phyloP scores from a whole-genome alignment of 2,797 vertebrate genomes.

The Xenentodon cancila region DNA sequence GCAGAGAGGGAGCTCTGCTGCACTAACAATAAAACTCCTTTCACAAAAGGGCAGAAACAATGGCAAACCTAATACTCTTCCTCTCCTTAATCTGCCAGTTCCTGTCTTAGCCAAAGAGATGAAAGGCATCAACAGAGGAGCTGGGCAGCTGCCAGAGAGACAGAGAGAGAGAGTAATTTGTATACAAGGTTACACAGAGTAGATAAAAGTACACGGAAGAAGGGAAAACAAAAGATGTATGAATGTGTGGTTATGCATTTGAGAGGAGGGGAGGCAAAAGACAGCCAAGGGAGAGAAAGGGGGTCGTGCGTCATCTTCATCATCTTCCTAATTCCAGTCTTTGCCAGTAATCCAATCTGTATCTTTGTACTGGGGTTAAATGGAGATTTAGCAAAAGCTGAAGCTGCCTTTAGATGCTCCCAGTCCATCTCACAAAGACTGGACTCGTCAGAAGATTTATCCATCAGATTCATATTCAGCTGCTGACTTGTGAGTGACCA shows the following conservation, averaged over 20 bases:
- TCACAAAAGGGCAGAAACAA: constrained; percentile 62
- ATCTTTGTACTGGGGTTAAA: constrained; percentile 67
- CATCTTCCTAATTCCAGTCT: constrained; percentile 59
- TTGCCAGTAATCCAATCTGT: constrained; percentile 45
- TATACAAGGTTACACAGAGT: constrained; percentile 44
- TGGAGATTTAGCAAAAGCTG: constrained; percentile 60
- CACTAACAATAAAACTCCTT: constrained; percentile 43
- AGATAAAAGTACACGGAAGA: constrained; percentile 44
- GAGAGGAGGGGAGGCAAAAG: constrained; percentile 22
- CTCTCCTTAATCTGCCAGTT: constrained; percentile 65
- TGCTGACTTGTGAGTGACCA: constrained; percentile 54
- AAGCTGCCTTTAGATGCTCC: constrained; percentile 59
- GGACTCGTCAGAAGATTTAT: constrained; percentile 47
- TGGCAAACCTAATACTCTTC: constrained; percentile 59
- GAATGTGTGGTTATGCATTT: constrained; percentile 1
- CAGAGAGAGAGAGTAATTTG: constrained; percentile 21
- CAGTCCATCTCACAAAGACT: constrained; percentile 43
- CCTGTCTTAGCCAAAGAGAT: constrained; percentile 62
- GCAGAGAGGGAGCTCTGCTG: constrained; percentile 53
- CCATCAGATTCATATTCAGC: constrained; percentile 62
- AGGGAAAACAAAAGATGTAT: background rate
- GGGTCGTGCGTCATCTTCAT: constrained; percentile 59
- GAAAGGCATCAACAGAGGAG: constrained; percentile 55
- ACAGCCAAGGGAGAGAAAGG: constrained; percentile 17
- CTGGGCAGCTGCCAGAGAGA: constrained; percentile 48